phyloP scores from a whole-genome alignment of 2,113 vertebrate genomes.

The Chaetura pelagica region DNA sequence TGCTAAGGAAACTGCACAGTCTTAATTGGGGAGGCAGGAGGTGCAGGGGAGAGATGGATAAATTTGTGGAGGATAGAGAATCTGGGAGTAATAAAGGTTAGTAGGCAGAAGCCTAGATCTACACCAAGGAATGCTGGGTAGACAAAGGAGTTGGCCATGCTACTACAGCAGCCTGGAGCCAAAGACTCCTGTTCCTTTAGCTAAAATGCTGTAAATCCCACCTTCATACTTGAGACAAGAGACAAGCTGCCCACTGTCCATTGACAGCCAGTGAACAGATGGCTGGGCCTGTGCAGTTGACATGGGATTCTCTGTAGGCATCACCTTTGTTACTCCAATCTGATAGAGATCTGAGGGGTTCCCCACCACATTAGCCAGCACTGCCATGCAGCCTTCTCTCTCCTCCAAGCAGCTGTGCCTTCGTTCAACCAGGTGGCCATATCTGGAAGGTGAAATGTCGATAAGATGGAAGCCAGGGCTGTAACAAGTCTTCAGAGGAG shows the following conservation, averaged over 20 bases:
- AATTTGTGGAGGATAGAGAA: not conserved
- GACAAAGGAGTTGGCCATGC: not conserved
- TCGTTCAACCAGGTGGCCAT: conserved; percentile 72
- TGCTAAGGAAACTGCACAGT: not conserved
- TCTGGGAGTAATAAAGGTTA: not conserved
- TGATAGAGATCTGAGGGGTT: conserved; percentile 80
- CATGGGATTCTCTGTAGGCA: not conserved
- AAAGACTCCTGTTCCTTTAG: not conserved
- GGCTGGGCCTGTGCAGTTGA: not conserved
- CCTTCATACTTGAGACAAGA: not conserved
- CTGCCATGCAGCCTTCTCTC: conserved; percentile 69
- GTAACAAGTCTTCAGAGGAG: not conserved
- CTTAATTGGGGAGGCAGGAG: not conserved
- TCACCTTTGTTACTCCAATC: conserved; percentile 89
- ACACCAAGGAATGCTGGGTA: not conserved
- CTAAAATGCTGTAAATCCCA: not conserved
- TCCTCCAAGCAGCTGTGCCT: conserved; percentile 47
- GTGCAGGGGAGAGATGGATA: not conserved
- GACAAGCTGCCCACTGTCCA: not conserved
- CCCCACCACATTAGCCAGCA: conserved; percentile 77
- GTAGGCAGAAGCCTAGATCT: not conserved
- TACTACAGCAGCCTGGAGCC: not conserved
- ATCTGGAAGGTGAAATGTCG: conserved; percentile 69
- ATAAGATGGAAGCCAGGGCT: not conserved
- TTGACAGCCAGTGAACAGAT: not conserved